Percentiles rank a stretch among this genome's conserved stretches.
Conservation (phyloP, 1,140 invertebrate species). For the Drosophila ficusphila region DNA sequence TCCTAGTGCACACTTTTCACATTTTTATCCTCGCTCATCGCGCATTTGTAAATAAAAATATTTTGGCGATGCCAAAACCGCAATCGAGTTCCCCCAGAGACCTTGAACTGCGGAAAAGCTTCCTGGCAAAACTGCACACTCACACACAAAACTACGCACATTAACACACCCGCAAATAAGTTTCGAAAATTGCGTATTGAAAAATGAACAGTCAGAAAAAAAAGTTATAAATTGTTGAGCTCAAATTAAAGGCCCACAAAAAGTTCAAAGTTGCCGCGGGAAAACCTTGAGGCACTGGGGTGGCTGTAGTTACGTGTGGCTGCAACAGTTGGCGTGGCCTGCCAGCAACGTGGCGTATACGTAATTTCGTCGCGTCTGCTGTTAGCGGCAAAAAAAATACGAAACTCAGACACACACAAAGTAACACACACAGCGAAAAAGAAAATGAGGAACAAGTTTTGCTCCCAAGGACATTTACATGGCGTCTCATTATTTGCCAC, state of each 20-base stretch:
- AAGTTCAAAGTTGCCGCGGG: constrained; percentile 33
- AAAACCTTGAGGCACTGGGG: constrained; percentile 44
- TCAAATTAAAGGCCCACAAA: constrained; percentile 60
- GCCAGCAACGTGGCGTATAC: constrained; percentile 61
- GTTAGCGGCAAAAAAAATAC: constrained; percentile 47
- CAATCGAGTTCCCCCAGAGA: constrained; percentile 16
- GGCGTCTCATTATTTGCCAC: constrained; percentile 46
- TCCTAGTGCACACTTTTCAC: not conserved
- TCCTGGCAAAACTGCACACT: not conserved
- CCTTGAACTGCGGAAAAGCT: constrained; percentile 11
- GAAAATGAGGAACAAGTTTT: constrained; percentile 50
- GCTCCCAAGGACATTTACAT: constrained; percentile 52
- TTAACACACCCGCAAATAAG: constrained; percentile 23
- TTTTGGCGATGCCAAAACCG: constrained; percentile 6
- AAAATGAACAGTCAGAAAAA: constrained; percentile 14
- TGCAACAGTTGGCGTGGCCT: constrained; percentile 62
- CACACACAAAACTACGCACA: constrained; percentile 9
- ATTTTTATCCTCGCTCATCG: not conserved
- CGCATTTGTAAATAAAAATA: constrained; percentile 12
- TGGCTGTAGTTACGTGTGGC: constrained; percentile 32
- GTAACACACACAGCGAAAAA: constrained; percentile 16
- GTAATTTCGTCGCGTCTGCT: constrained; percentile 61
- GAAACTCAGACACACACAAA: constrained; percentile 1
- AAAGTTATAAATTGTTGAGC: constrained; percentile 56
- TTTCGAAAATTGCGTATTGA: constrained; percentile 40